Conservation (phyloP, 2,888 invertebrate genomes). For the Hirtodrosophila histrioides region DNA sequence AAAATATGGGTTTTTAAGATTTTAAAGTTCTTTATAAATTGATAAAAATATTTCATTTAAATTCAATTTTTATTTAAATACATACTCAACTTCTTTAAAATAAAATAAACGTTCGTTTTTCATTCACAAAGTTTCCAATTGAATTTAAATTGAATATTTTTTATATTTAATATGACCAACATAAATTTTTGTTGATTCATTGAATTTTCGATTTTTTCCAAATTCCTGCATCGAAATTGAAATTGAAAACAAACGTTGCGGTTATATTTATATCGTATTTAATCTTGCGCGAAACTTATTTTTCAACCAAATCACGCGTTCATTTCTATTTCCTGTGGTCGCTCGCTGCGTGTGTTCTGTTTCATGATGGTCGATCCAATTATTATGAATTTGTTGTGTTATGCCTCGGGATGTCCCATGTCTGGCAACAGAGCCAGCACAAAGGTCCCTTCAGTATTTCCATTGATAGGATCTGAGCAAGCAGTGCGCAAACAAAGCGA, state of each 20-base stretch:
- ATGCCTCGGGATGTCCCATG: conserved; percentile 9
- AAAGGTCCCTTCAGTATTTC: conserved; percentile 43
- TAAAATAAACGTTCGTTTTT: too few relatives aligned
- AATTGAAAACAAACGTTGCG: conserved; percentile 2
- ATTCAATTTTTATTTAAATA: too few relatives aligned
- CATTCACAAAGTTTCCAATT: too few relatives aligned
- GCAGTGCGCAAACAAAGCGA: conserved; percentile 61
- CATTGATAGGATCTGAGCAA: conserved; percentile 63
- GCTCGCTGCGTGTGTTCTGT: conserved; percentile 7
- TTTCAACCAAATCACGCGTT: conserved; percentile 28
- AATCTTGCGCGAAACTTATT: conserved; percentile 17
- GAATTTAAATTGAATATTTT: too few relatives aligned
- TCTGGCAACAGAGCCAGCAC: conserved; percentile 7
- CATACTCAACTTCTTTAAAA: too few relatives aligned
- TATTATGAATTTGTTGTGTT: conserved; percentile 54
- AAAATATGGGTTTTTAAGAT: too few relatives aligned
- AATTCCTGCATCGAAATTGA: too few relatives aligned
- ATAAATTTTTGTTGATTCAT: too few relatives aligned
- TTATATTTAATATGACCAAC: too few relatives aligned
- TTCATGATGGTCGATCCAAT: conserved; percentile 39
- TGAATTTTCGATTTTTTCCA: too few relatives aligned
- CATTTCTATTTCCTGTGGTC: conserved; percentile 43
- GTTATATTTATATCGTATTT: conserved; percentile 4
- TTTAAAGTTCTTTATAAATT: too few relatives aligned
- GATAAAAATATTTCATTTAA: too few relatives aligned